phyloP scores from a whole-genome alignment of 2,113 vertebrate species.

The Corythornis vintsioides region DNA sequence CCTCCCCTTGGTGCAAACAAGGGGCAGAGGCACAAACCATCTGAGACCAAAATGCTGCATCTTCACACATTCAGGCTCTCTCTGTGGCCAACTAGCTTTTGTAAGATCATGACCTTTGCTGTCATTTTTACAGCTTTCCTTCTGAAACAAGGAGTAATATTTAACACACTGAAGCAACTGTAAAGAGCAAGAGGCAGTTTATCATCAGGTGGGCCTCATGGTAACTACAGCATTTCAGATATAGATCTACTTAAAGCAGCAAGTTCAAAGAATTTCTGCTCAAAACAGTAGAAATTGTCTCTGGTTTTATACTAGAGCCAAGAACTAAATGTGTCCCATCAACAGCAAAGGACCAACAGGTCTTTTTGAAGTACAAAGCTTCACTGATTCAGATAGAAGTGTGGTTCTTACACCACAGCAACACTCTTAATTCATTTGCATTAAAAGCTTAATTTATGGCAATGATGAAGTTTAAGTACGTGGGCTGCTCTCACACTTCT shows the following conservation, averaged over 20 bases:
- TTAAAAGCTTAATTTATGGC: neutral
- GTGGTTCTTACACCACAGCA: neutral
- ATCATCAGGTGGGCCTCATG: neutral
- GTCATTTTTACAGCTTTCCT: neutral
- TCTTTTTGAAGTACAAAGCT: neutral
- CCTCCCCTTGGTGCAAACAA: neutral
- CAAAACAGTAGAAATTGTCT: neutral
- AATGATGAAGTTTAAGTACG: neutral
- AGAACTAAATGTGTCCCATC: neutral
- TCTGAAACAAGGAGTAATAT: conserved; percentile 3
- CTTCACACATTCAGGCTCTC: neutral
- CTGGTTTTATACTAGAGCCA: neutral
- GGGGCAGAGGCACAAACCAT: neutral
- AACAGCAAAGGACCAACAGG: neutral
- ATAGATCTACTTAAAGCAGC: neutral
- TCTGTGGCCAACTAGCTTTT: neutral
- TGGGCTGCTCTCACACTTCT: neutral
- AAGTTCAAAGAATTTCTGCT: neutral
- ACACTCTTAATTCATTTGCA: neutral
- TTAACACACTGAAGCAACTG: neutral
- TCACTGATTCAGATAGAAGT: neutral
- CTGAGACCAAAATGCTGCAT: neutral
- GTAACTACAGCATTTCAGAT: neutral
- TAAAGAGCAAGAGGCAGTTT: neutral
- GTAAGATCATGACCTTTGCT: neutral